Conservation (phyloP, 1,140 invertebrate species). For the Drosophila eugracilis region DNA sequence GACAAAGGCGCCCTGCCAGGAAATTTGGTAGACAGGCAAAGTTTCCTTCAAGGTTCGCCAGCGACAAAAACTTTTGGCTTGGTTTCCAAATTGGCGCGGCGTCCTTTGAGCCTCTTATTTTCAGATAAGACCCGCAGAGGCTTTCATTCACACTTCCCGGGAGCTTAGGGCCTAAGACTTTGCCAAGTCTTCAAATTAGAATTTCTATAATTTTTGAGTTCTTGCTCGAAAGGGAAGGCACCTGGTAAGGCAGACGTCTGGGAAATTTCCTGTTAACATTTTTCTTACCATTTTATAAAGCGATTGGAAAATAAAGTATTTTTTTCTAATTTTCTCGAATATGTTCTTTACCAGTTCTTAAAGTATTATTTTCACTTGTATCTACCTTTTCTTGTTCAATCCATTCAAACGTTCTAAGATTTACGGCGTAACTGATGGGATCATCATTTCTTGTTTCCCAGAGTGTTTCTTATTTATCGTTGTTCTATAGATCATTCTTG, state of each 20-base stretch:
- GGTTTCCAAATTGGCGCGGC: constrained; percentile 55
- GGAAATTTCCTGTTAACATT: too few relatives aligned
- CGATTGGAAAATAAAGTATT: too few relatives aligned
- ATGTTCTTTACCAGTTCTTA: too few relatives aligned
- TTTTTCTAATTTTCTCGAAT: too few relatives aligned
- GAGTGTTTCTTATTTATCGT: neutral
- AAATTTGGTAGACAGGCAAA: constrained; percentile 62
- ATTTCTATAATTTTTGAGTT: constrained; percentile 35
- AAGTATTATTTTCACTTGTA: too few relatives aligned
- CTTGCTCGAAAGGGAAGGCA: constrained; percentile 5
- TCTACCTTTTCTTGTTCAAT: neutral
- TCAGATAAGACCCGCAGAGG: constrained; percentile 54
- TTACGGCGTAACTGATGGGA: neutral
- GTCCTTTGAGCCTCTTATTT: constrained; percentile 60
- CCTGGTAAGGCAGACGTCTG: constrained; percentile 17
- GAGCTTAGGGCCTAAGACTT: constrained; percentile 21
- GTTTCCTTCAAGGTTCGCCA: constrained; percentile 35
- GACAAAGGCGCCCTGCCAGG: constrained; percentile 45
- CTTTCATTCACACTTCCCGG: constrained; percentile 23
- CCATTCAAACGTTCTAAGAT: neutral
- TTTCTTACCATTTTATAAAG: too few relatives aligned
- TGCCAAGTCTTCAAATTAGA: constrained; percentile 49
- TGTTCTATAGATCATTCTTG: neutral
- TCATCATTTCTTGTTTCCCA: neutral
- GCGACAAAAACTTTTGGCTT: constrained; percentile 56